Base-by-base conservation (phyloP, 2,113 vertebrate species). In the Jaculus jaculus region DNA sequence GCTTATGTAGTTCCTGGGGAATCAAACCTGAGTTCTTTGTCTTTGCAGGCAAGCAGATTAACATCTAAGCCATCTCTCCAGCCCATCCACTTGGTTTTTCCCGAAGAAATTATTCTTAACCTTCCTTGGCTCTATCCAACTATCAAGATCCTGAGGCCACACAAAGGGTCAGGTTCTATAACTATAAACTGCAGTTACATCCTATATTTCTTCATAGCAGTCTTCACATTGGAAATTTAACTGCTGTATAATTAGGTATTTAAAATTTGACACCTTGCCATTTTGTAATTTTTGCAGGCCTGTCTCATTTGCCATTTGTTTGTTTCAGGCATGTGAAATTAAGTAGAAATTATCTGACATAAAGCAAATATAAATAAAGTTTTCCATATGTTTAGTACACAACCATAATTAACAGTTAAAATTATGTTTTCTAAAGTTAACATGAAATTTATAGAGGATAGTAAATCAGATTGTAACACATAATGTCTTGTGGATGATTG, bases 271-370 rank as follows among this genome's bases (percentile, higher is more conserved):
- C 34, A 87, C 28, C 42, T 71, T 51, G 18, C 6, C 13, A 32
- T 91, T 77, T n/a, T 42, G 24, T 81, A 81, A 83, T 68, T 24
- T 91, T 87, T 74, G 68, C 32, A 61, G 21, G 1, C 54, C 28
- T 75, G 23, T 83, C n/a, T 93, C 34, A 68, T 90, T 92, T 15
- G 51, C 54, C 54, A 84, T 32, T 7, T 23, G 10, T 47, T 60
- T 75, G 34, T 87, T 84, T 84, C 34, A 87, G 78, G 68, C 58
- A 87, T 92, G 78, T 92, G 68, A 96, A 63, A 60, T 47, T 69
- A 94, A 63, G 47, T 60, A 82, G 95, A 96, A 89, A 78, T 17
- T 92, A 95, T 93, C 34, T 83, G 91, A 95, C 95, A 95, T 95
- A 94, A 95, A 86, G 61, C 21, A 91, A 61, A 37, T 11, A 0